phyloP scores from a whole-genome alignment of 2,113 vertebrate species.

The Micromys minutus region DNA sequence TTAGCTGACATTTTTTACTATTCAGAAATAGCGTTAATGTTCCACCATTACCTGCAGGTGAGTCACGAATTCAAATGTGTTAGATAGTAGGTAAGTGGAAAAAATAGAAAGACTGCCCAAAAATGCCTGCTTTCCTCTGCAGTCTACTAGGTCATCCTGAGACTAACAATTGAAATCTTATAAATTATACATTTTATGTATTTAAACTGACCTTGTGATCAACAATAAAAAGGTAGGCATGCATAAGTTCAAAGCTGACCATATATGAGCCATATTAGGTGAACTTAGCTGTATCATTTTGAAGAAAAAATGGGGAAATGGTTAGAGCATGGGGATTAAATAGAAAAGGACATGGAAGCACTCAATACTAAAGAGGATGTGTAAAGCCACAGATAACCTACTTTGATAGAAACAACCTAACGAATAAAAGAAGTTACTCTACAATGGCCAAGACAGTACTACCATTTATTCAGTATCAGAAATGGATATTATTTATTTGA shows the following conservation, averaged over 20 bases:
- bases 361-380: no score
- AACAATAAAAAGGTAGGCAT: neutral
- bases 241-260: neutral
- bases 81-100: slow-evolving; percentile 33
- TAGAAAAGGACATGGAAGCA: no score
- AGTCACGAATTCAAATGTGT: slow-evolving; percentile 55
- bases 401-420: neutral
- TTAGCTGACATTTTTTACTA: slow-evolving; percentile 32
- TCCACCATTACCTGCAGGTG: slow-evolving; percentile 43
- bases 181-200: neutral
- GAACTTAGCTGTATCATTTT: neutral
- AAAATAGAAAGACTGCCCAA: neutral
- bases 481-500: neutral
- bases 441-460: no score
- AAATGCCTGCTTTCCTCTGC: neutral
- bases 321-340: neutral
- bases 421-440: no score
- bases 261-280: neutral
- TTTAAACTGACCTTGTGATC: neutral
- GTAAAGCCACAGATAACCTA: neutral
- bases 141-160: neutral
- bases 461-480: neutral
- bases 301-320: neutral
- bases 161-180: neutral
- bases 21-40: slow-evolving; percentile 58